Percentiles rank a stretch among this genome's conserved stretches.
These are phyloP conservation scores for Boloria euphrosyne DNA, from an alignment of 2,888 invertebrate species.

Conservation along the genomic window DNA sequence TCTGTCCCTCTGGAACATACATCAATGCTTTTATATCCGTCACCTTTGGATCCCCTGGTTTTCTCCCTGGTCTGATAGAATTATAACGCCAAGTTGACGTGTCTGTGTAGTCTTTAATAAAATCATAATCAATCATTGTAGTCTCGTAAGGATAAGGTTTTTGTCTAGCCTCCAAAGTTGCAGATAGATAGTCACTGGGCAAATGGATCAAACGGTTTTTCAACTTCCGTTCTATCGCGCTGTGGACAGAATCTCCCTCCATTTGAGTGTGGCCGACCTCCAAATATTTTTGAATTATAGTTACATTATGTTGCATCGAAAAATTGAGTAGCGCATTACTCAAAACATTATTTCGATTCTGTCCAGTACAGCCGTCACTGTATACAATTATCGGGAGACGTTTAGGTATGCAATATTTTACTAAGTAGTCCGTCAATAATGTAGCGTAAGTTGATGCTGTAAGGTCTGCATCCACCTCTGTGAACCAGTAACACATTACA, in stretches of 20 bases:
- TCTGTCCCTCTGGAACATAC: background rate
- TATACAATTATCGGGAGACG: slow-evolving; percentile 1
- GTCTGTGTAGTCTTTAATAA: slow-evolving; percentile 1
- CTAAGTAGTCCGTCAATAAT: slow-evolving; percentile 1
- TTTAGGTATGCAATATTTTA: background rate
- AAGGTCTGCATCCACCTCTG: slow-evolving; percentile 1
- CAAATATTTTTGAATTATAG: slow-evolving; percentile 28
- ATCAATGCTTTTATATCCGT: background rate
- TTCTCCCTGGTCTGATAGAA: background rate
- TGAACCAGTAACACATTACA: slow-evolving; percentile 2
- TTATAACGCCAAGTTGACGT: too few relatives aligned
- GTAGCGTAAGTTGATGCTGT: background rate
- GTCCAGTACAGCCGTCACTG: slow-evolving; percentile 7
- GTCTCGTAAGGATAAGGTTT: slow-evolving; percentile 3
- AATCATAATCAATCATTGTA: slow-evolving; percentile 12
- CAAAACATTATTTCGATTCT: slow-evolving; percentile 16
- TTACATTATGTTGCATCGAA: slow-evolving; percentile 25
- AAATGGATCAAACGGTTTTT: slow-evolving; percentile 31
- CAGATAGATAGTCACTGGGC: slow-evolving; percentile 5
- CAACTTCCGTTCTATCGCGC: slow-evolving; percentile 10
- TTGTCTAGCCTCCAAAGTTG: slow-evolving; percentile 4
- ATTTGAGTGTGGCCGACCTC: slow-evolving; percentile 29
- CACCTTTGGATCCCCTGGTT: background rate
- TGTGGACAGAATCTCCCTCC: slow-evolving; percentile 21
- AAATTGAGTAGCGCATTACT: slow-evolving; percentile 19